These are phyloP conservation scores for Ophiodon elongatus DNA, from an alignment of 2,113 vertebrate genomes.

Conservation along the genomic window DNA sequence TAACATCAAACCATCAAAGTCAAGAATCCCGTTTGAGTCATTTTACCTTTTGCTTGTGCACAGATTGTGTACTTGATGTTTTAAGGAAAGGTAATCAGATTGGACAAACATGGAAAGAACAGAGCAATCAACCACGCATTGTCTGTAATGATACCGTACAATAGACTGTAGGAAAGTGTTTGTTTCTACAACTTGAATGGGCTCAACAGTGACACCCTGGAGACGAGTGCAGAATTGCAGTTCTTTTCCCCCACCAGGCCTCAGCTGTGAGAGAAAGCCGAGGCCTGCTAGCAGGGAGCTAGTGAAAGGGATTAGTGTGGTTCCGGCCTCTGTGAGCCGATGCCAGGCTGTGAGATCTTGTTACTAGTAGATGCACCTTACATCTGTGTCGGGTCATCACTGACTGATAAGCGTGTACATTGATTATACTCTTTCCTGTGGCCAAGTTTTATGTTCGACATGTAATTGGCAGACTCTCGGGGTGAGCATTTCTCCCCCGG, in stretches of 20 bases:
- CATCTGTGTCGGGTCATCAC: background rate
- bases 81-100: background rate
- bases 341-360: background rate
- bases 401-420: background rate
- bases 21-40: background rate
- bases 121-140: constrained; percentile 16
- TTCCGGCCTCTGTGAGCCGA: background rate
- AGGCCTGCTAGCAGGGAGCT: constrained; percentile 30
- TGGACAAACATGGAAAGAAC: constrained; percentile 7
- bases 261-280: constrained; percentile 7
- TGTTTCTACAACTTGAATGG: constrained; percentile 1
- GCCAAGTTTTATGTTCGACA: background rate
- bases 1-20: background rate
- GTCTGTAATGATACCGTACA: constrained; percentile 1
- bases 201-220: constrained; percentile 63
- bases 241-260: background rate
- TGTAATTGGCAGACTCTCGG: no score
- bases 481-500: background rate
- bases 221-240: constrained; percentile 46
- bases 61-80: background rate
- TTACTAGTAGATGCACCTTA: background rate
- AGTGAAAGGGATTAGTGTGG: constrained; percentile 38
- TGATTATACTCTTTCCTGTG: constrained; percentile 5
- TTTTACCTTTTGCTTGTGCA: background rate
- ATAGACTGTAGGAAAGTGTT: constrained; percentile 9